Conservation (phyloP, 2,888 invertebrate genomes). For the Thymelicus acteon region DNA sequence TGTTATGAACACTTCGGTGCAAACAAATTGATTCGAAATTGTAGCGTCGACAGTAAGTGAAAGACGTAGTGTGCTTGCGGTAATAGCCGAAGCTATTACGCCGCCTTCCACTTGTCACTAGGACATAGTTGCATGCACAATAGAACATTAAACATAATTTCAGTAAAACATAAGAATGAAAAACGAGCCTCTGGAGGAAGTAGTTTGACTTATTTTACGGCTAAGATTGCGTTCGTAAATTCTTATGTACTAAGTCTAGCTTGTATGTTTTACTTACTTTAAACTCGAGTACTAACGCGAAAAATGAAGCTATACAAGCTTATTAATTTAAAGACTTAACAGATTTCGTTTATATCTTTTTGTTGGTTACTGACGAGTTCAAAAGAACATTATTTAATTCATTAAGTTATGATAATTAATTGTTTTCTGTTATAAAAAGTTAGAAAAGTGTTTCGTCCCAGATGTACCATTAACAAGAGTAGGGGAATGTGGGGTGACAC, state of each 20-base stretch:
- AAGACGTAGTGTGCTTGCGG: background rate
- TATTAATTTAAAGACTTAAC: no score
- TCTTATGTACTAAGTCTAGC: background rate
- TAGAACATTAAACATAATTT: slow-evolving; percentile 33
- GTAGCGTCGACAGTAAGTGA: background rate
- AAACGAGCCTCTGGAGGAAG: slow-evolving; percentile 20
- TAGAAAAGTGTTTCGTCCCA: no score
- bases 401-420: no score
- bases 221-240: slow-evolving; percentile 8
- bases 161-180: slow-evolving; percentile 30
- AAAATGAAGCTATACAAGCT: no score
- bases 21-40: slow-evolving; percentile 6
- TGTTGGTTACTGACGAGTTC: no score
- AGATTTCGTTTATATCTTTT: no score
- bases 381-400: no score
- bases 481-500: no score
- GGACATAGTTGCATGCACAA: slow-evolving; percentile 30
- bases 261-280: background rate
- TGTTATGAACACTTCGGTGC: no score
- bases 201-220: slow-evolving; percentile 18
- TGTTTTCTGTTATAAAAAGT: no score
- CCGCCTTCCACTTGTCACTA: slow-evolving; percentile 1
- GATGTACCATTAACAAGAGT: no score
- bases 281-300: no score
- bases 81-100: slow-evolving; percentile 25